A percentile compares a stretch with the other conserved stretches of the same genome.
Conservation (phyloP, 92 coral and sea anemone species). For the Isaurus tuberculatus region DNA sequence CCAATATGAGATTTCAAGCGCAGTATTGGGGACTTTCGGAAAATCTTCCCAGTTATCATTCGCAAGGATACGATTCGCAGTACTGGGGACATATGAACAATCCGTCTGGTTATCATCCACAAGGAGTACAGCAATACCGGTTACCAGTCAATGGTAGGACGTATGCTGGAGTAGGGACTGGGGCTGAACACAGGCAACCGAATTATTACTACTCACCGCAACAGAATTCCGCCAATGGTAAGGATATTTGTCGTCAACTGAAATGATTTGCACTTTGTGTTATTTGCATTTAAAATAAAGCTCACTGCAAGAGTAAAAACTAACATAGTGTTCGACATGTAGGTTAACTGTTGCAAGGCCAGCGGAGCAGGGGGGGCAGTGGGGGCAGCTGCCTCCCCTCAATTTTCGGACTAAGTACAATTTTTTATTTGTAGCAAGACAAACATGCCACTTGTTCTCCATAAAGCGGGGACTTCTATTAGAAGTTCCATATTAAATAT, state of each 20-base stretch:
- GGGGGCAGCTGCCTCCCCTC: no score
- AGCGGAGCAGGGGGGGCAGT: no score
- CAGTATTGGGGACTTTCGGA: background rate
- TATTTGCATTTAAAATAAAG: no score
- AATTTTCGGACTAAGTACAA: no score
- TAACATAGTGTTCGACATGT: no score
- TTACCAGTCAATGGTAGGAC: conserved; percentile 1
- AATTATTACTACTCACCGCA: conserved; percentile 24
- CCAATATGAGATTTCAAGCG: conserved; percentile 8
- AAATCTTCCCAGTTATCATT: background rate
- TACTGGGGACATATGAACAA: background rate
- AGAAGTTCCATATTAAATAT: no score
- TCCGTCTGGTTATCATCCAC: conserved; percentile 1
- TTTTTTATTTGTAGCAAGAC: no score
- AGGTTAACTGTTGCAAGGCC: no score
- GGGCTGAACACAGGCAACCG: conserved; percentile 34
- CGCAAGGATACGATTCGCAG: background rate
- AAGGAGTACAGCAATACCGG: conserved; percentile 3
- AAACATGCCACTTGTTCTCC: no score
- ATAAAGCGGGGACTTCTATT: no score
- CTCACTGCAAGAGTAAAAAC: no score
- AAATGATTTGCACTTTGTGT: background rate
- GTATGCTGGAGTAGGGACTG: conserved; percentile 1
- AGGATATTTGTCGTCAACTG: background rate
- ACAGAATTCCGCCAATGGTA: conserved; percentile 23